Base-by-base conservation (phyloP, 2,888 invertebrate species). In the Capitulum mitella region DNA sequence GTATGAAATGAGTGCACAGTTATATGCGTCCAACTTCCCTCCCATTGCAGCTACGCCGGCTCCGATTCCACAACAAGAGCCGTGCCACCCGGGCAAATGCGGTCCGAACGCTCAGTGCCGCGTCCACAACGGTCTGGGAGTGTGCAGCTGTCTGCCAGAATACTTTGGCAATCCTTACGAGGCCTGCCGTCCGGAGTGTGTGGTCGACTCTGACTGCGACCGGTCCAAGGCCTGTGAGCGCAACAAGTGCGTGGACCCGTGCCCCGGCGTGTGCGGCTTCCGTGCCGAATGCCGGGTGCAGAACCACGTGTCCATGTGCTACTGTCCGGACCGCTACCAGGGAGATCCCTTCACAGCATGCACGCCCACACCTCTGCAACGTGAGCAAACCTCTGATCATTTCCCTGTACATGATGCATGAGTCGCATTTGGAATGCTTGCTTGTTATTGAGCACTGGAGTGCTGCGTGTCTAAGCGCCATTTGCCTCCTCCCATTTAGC, bases 71-170 rank as follows among this genome's bases (percentile, higher is more conserved):
- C n/a, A 40, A n/a, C 43, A 43, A 40, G 79, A 81, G 78, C 74
- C 79, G 22, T 82, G 82, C 77, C 75, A 79, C 54, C 77, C 80
- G 43, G 80, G 81, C 32, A 51, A 79, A 26, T 95, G 95, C 84
- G 94, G 94, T 10, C 85, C 90, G 0, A 93, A 93, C 83, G 92
- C 94, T 12, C 91, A 93, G 85, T 95, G 95, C 84, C 94, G 94
- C 83, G 88, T 93, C 80, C 93, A 94, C 34, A 46, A 75, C 89
- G 92, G 77, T 19, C 26, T 92, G 46, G 93, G 93, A 0, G 85
- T 88, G 81, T 95, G 94, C 85, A 89, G 89, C 34, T 94, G 94
- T 84, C 84, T 91, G 81, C 88, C 89, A n/a, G 91, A 90, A 80
- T 94, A 93, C 89, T 90, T 88, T 85, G 90, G 90, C 26, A 93